Evolutionary conservation across 1,140 invertebrate genomes (phyloP).

Genomic region (Leptinotarsa defecta): DNA sequence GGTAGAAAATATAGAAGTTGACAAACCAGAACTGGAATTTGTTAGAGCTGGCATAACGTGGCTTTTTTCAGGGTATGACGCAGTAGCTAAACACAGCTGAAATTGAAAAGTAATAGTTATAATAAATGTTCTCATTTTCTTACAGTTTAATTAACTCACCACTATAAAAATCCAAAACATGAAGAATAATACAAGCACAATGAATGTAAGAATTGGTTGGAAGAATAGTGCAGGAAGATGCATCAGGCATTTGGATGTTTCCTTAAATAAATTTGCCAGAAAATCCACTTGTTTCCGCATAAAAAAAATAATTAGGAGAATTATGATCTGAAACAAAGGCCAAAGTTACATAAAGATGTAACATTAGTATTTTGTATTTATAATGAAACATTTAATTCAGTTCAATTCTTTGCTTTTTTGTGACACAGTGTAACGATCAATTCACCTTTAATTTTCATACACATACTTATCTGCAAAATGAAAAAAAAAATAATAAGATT

Average conservation of each 20-base stretch:
- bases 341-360: background rate
- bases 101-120: background rate
- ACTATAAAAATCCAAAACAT: slow-evolving; percentile 84
- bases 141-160: slow-evolving; percentile 60
- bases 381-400: background rate
- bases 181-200: slow-evolving; percentile 78
- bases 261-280: slow-evolving; percentile 81
- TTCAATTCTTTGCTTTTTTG: too few relatives aligned
- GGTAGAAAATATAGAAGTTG: background rate
- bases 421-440: too few relatives aligned
- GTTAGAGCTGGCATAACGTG: slow-evolving; percentile 30
- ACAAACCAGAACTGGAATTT: slow-evolving; percentile 7
- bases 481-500: too few relatives aligned
- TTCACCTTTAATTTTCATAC: too few relatives aligned
- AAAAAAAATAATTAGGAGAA: slow-evolving; percentile 78
- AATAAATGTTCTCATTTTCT: background rate
- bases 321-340: slow-evolving; percentile 55
- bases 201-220: slow-evolving; percentile 85
- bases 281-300: slow-evolving; percentile 81
- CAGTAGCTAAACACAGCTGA: slow-evolving; percentile 65
- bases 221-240: slow-evolving; percentile 84
- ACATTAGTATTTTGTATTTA: background rate
- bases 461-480: too few relatives aligned
- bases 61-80: slow-evolving; percentile 54
- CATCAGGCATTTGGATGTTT: slow-evolving; percentile 83